These are phyloP conservation scores for Gonioctena quinquepunctata DNA, from an alignment of 1,140 invertebrate genomes.

Conservation along the genomic window DNA sequence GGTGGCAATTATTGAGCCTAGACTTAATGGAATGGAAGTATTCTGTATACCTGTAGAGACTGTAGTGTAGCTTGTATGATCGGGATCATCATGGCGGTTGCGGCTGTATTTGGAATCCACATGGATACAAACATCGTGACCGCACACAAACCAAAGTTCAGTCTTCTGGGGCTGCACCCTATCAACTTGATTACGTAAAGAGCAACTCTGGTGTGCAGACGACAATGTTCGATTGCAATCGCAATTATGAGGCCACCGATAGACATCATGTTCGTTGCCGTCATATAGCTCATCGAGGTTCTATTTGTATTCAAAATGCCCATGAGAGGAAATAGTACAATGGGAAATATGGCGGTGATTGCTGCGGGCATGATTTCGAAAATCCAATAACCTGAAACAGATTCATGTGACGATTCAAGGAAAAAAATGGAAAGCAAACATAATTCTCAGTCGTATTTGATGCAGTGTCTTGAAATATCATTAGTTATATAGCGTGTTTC, in stretches of 20 bases:
- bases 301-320: conserved; percentile 67
- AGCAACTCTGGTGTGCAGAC: conserved; percentile 82
- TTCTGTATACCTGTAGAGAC: conserved; percentile 70
- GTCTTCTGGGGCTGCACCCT: conserved; percentile 72
- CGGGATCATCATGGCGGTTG: conserved; percentile 84
- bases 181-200: conserved; percentile 75
- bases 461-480: too few relatives aligned
- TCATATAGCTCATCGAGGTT: conserved; percentile 74
- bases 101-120: conserved; percentile 85
- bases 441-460: too few relatives aligned
- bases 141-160: conserved; percentile 75
- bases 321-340: conserved; percentile 79
- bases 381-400: conserved; percentile 82
- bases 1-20: too few relatives aligned
- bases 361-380: conserved; percentile 82
- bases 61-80: conserved; percentile 69
- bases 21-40: too few relatives aligned
- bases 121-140: conserved; percentile 82
- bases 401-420: too few relatives aligned
- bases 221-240: conserved; percentile 81
- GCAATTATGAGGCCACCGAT: conserved; percentile 81
- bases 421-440: too few relatives aligned
- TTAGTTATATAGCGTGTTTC: too few relatives aligned
- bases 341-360: conserved; percentile 80
- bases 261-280: conserved; percentile 87